Percentiles rank a stretch among this genome's conserved stretches.
These are phyloP conservation scores for Notarius lentiginosus DNA, from an alignment of 2,113 vertebrate genomes.

Conservation along the genomic window DNA sequence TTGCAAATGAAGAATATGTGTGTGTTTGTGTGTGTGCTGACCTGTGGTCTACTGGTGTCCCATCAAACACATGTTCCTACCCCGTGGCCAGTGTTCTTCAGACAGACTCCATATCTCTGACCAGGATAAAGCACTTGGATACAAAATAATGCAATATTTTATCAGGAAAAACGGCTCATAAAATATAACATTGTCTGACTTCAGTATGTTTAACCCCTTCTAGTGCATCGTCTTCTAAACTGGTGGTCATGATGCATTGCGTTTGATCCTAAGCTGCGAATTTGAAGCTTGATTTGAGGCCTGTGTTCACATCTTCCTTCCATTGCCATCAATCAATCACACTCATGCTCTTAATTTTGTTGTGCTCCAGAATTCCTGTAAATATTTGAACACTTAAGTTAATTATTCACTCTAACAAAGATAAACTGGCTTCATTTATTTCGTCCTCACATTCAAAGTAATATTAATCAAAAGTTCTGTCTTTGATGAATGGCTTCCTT, in stretches of 20 bases:
- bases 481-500: slow-evolving; percentile 32
- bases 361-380: not conserved
- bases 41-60: not conserved
- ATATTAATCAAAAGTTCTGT: slow-evolving; percentile 30
- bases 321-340: not conserved
- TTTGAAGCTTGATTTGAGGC: not conserved
- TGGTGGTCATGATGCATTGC: not conserved
- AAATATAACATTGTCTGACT: not conserved
- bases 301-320: not conserved
- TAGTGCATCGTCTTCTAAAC: not conserved
- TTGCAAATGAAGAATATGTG: no score
- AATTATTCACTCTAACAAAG: not conserved
- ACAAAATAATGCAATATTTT: not conserved
- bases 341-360: not conserved
- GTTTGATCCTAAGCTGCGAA: not conserved
- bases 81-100: not conserved
- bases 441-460: slow-evolving; percentile 12
- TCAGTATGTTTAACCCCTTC: not conserved
- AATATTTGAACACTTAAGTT: not conserved
- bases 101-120: not conserved
- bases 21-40: not conserved
- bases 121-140: not conserved
- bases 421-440: slow-evolving; percentile 23
- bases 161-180: not conserved
- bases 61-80: not conserved